phyloP scores from a whole-genome alignment of 2,113 vertebrate genomes.

The Chinchilla lanigera region DNA sequence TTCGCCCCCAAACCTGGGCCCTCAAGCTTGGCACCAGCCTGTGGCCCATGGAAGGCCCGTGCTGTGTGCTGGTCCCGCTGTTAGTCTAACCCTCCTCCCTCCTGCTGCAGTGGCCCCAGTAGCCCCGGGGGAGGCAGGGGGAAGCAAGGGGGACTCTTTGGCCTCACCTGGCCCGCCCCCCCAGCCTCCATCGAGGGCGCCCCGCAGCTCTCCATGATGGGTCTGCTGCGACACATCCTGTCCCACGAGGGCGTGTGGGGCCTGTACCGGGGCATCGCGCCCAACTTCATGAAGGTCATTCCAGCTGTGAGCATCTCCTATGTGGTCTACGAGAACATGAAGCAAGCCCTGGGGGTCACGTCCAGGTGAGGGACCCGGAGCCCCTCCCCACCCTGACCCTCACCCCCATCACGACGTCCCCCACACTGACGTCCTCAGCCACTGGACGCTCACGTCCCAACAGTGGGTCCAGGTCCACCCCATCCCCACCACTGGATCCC shows the following conservation, averaged over 20 bases:
- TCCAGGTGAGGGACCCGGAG: slow-evolving; percentile 81
- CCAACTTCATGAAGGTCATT: slow-evolving; percentile 91
- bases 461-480: background rate
- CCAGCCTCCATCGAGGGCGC: slow-evolving; percentile 81
- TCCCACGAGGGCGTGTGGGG: slow-evolving; percentile 83
- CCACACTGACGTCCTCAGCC: background rate
- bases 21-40: background rate
- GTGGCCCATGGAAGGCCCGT: background rate
- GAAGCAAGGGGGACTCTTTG: background rate
- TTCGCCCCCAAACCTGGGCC: background rate
- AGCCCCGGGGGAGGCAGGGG: background rate
- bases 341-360: slow-evolving; percentile 84
- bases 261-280: slow-evolving; percentile 86
- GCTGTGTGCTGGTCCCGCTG: background rate
- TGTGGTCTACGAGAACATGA: slow-evolving; percentile 89
- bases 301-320: slow-evolving; percentile 95
- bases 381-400: background rate
- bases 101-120: background rate
- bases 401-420: background rate
- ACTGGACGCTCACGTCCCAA: background rate
- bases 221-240: slow-evolving; percentile 83
- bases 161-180: slow-evolving; percentile 54
- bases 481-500: background rate
- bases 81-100: background rate
- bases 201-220: slow-evolving; percentile 84